Conservation (phyloP, 1,140 invertebrate genomes). For the Monochamus saltuarius region DNA sequence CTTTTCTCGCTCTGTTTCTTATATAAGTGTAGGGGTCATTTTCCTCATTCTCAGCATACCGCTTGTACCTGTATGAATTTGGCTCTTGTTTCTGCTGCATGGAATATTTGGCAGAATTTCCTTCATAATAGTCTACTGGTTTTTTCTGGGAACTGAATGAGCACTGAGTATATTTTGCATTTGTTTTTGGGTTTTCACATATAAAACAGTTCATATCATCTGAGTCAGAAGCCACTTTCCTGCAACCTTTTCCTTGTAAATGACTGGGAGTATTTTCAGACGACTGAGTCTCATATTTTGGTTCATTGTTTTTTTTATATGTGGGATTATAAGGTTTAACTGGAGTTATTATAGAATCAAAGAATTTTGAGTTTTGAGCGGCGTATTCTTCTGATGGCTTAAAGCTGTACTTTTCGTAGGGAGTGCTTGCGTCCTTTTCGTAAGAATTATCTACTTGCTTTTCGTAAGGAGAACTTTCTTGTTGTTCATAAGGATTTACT, state of each 20-base stretch:
- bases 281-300: slow-evolving; percentile 22
- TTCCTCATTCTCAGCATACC: slow-evolving; percentile 32
- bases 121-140: slow-evolving; percentile 46
- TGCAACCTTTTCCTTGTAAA: slow-evolving; percentile 36
- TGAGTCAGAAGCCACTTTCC: slow-evolving; percentile 34
- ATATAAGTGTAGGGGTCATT: slow-evolving; percentile 45
- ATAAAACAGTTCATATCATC: slow-evolving; percentile 55
- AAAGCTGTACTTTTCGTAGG: slow-evolving; percentile 48
- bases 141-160: slow-evolving; percentile 49
- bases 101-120: slow-evolving; percentile 43
- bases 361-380: slow-evolving; percentile 29
- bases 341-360: slow-evolving; percentile 28
- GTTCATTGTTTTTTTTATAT: slow-evolving; percentile 21
- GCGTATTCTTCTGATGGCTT: slow-evolving; percentile 33
- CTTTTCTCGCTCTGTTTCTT: slow-evolving; percentile 36
- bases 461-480: slow-evolving; percentile 3
- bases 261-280: slow-evolving; percentile 34
- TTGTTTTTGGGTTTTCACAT: slow-evolving; percentile 55
- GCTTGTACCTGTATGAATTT: slow-evolving; percentile 37
- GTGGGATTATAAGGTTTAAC: slow-evolving; percentile 33
- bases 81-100: slow-evolving; percentile 24
- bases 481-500: slow-evolving; percentile 7
- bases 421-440: slow-evolving; percentile 18
- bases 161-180: slow-evolving; percentile 55
- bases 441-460: too few relatives aligned